Conservation (phyloP, 2,888 invertebrate species). For the Cetonia aurata region DNA sequence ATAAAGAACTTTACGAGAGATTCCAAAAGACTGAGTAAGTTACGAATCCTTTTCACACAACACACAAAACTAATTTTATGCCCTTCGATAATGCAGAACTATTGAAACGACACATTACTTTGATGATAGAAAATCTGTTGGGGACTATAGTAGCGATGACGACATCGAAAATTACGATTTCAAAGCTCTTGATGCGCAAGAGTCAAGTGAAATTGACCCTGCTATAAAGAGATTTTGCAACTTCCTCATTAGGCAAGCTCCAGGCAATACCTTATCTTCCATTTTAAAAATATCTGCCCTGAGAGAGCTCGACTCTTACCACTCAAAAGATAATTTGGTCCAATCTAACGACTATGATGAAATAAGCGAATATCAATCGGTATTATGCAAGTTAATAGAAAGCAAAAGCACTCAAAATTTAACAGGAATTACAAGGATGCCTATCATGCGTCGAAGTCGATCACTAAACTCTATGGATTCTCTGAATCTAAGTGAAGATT, state of each 20-base stretch:
- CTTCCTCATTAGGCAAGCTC: slow-evolving; percentile 1
- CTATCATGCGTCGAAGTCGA: neutral
- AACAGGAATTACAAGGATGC: neutral
- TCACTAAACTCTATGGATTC: neutral
- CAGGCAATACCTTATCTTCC: slow-evolving; percentile 2
- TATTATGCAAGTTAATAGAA: neutral
- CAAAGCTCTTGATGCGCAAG: neutral
- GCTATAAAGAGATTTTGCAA: slow-evolving; percentile 17
- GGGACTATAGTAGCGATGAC: neutral
- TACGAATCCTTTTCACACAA: slow-evolving; percentile 23
- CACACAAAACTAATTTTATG: too few relatives aligned
- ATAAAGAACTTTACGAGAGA: slow-evolving; percentile 56
- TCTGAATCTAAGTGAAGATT: neutral
- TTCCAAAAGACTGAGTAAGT: slow-evolving; percentile 63
- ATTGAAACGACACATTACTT: neutral
- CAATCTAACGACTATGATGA: too few relatives aligned
- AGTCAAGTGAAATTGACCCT: neutral
- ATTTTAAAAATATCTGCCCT: slow-evolving; percentile 5
- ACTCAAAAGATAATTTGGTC: too few relatives aligned
- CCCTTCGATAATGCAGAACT: slow-evolving; percentile 70
- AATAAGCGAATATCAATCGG: too few relatives aligned
- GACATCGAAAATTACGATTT: neutral
- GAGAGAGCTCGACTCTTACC: neutral
- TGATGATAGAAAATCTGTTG: neutral
- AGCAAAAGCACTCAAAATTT: slow-evolving; percentile 1